Base-by-base conservation (phyloP, 2,888 invertebrate species). In the Tuta absoluta region DNA sequence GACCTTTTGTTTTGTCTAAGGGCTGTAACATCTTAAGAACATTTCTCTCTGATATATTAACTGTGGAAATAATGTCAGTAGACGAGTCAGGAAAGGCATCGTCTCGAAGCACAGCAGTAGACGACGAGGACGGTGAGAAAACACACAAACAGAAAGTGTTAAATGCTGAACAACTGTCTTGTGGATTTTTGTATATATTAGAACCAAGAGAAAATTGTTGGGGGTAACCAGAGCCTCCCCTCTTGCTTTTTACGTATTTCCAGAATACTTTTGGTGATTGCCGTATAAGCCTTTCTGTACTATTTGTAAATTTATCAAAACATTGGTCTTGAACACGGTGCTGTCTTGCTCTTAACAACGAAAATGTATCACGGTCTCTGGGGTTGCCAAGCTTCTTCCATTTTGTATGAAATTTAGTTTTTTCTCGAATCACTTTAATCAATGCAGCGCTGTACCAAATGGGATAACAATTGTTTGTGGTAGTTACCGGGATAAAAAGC, bases 181-280 rank as follows among this genome's bases (percentile, higher is more conserved):
- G 21, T 19, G 19, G 17, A 10, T 17, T 24, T 8, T n/a, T 58
- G 12, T 37, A 37, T 14, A 2, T 38, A 17, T 58, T 10, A 17
- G 14, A n/a, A 21, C 21, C 38, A 19, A 58, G 38, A 37, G 37
- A 14, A 14, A 58, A 58, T 14, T 38, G 37, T 37, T 19, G 21
- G 12, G 58, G 58, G 17, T 41, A 62, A 23, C 14, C 37, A 7
- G 58, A 38, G n/a, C 58, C 58, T 37, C 58, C 58, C 19, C 58
- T 58, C 19, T 58, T 58, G 10, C 37, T 17, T 58, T 58, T 58
- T 19, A 58, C 58, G 19, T 58, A 58, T 37, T 58, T 58, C 58
- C 58, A 58, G 19, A 58, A 58, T 7, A 37, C 17, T 19, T 58
- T 58, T 2, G 58, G 58, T 37, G 58, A 19, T 17, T n/a, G 19